Conservation (phyloP, 2,797 vertebrate species). For the Scolopax rusticola region DNA sequence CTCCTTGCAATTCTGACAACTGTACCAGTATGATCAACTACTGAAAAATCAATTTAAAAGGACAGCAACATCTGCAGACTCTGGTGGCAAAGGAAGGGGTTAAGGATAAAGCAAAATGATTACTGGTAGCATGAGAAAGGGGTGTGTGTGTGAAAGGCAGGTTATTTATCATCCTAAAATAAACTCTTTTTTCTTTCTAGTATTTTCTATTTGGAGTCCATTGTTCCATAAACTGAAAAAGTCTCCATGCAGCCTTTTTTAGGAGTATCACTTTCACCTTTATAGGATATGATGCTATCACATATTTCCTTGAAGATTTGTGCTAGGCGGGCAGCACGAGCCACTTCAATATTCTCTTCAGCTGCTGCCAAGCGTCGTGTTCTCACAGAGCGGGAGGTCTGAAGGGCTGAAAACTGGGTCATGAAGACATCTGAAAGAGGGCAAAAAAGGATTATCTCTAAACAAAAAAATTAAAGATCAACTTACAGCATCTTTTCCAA, state of each 20-base stretch:
- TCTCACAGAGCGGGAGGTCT: slow-evolving; percentile 94
- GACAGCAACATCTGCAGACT: not conserved
- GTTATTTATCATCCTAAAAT: not conserved
- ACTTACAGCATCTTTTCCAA: not conserved
- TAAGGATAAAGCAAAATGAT: not conserved
- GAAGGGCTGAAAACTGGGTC: slow-evolving; percentile 98
- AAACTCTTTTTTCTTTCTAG: not conserved
- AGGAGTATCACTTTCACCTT: slow-evolving; percentile 82
- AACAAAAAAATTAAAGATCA: not conserved
- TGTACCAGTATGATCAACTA: not conserved
- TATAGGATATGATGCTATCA: slow-evolving; percentile 96
- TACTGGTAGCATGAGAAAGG: not conserved
- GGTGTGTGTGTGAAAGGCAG: not conserved
- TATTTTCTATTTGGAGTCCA: not conserved
- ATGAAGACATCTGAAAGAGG: slow-evolving; percentile 94
- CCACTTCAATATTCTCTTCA: slow-evolving; percentile 96
- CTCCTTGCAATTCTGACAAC: not conserved
- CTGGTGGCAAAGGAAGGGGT: not conserved
- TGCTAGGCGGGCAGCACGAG: slow-evolving; percentile 95
- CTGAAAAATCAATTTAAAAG: not conserved
- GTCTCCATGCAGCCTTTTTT: not conserved
- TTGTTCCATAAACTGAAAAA: not conserved
- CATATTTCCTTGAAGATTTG: slow-evolving; percentile 99
- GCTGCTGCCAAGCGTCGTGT: slow-evolving; percentile 94
- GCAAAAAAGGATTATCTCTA: not conserved